Percentiles rank a stretch among this genome's conserved stretches.
Conservation (phyloP, 2,888 invertebrate genomes). For the Eudasyphora cyanicolor region DNA sequence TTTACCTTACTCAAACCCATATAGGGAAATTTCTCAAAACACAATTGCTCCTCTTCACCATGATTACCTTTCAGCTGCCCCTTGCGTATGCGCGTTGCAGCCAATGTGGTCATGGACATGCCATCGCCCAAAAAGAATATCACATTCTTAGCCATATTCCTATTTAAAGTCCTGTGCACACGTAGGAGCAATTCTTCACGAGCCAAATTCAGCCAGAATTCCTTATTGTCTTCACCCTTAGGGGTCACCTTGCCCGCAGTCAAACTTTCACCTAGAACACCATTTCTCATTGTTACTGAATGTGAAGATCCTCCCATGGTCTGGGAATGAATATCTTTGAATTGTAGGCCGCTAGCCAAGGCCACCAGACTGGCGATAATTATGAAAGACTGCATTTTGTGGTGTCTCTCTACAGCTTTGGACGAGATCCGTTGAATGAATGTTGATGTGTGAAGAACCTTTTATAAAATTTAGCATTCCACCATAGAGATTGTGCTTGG, state of each 20-base stretch:
- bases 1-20: slow-evolving; percentile 84
- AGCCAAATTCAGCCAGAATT: slow-evolving; percentile 70
- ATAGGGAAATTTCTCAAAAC: slow-evolving; percentile 84
- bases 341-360: background rate
- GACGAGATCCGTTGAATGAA: too few relatives aligned
- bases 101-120: slow-evolving; percentile 86
- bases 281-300: too few relatives aligned
- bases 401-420: too few relatives aligned
- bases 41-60: slow-evolving; percentile 84
- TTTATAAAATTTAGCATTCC: too few relatives aligned
- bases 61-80: slow-evolving; percentile 82
- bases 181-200: slow-evolving; percentile 67
- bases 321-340: background rate
- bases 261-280: background rate
- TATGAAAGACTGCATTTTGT: too few relatives aligned
- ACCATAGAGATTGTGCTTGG: too few relatives aligned
- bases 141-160: slow-evolving; percentile 72
- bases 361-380: background rate
- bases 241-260: slow-evolving; percentile 40
- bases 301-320: background rate
- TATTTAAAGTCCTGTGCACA: slow-evolving; percentile 50
- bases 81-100: slow-evolving; percentile 84
- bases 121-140: slow-evolving; percentile 82
- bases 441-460: too few relatives aligned
- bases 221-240: slow-evolving; percentile 65